These are phyloP conservation scores for Camponotus vicinus DNA, from an alignment of 1,140 invertebrate species.

Conservation along the genomic window DNA sequence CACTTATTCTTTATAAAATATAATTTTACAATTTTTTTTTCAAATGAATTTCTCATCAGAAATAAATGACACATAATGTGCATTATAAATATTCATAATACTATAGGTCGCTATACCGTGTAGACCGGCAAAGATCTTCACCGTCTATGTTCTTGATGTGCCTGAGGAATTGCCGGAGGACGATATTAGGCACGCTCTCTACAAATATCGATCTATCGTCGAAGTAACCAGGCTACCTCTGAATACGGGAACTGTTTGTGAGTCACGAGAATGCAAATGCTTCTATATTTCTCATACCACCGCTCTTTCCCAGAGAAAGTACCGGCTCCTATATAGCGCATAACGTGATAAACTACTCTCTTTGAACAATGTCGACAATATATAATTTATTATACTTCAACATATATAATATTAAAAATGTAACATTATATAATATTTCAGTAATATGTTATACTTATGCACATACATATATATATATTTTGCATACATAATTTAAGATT, in stretches of 20 bases:
- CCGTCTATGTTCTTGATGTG: constrained; percentile 92
- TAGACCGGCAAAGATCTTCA: constrained; percentile 93
- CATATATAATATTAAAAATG: background rate
- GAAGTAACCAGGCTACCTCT: constrained; percentile 89
- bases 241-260: constrained; percentile 82
- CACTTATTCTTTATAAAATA: background rate
- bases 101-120: constrained; percentile 92
- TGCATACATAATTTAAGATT: too few relatives aligned
- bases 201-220: constrained; percentile 92
- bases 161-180: constrained; percentile 94
- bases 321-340: background rate
- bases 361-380: background rate
- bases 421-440: background rate
- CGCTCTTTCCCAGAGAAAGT: background rate
- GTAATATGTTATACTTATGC: too few relatives aligned
- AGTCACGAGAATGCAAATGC: constrained; percentile 75
- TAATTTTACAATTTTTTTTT: constrained; percentile 1
- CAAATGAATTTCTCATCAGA: background rate
- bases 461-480: too few relatives aligned
- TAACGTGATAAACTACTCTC: constrained; percentile 9
- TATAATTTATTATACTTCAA: background rate
- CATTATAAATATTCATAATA: constrained; percentile 62
- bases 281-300: constrained; percentile 38
- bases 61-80: background rate
- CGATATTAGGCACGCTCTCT: constrained; percentile 92